Evolutionary conservation across 2,797 vertebrate species (phyloP), one percentile per base, ranked within the genome.

Genomic region (Diplodus sargus): DNA sequence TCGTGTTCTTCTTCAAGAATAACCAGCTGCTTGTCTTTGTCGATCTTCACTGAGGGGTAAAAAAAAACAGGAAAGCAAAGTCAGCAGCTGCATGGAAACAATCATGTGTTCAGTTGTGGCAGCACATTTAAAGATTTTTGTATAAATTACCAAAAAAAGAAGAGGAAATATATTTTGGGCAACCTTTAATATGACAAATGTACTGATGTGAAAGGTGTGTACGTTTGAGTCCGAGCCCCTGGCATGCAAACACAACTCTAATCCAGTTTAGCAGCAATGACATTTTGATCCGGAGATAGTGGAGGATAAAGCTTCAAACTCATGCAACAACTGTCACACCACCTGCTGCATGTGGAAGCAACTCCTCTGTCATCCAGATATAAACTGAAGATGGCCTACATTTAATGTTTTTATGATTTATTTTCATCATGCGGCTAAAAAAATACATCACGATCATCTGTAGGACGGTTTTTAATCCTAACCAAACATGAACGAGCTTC

Each of bases 1-100:
- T 96, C 95, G 13, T 94, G 85, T 59, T 96, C 96, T 70, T 96
- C 95, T 0, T 96, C 96, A 10, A 96, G 91, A 79, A 96, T 90
- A 7, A 96, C 95, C 34, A 95, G 90, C 87, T 95, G 95, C 69
- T 84, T 90, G 4, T 95, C 94, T 87, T 94, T 94, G 75, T 96
- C 94, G 12, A 96, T 96, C 88, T 96, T 96, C 95, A 96, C 96
- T 96, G 89, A 62, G 84, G 28, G 17, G 68, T 2, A 34, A 71
- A 81, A 30, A 0, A 43, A 43, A 43, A 45, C 12, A 45, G 15
- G 15, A 45, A 45, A 45, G 45, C 4, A 39, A 28, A 23, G 4
- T 20, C 15, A 56, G 8, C 25, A 42, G 22, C 23, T 16, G 42
- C 2, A n/a, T 25, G 13, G 25, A 47, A 58, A 43, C 51, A 16